Base-by-base conservation (phyloP, 2,113 vertebrate genomes). In the Lophura nycthemera region DNA sequence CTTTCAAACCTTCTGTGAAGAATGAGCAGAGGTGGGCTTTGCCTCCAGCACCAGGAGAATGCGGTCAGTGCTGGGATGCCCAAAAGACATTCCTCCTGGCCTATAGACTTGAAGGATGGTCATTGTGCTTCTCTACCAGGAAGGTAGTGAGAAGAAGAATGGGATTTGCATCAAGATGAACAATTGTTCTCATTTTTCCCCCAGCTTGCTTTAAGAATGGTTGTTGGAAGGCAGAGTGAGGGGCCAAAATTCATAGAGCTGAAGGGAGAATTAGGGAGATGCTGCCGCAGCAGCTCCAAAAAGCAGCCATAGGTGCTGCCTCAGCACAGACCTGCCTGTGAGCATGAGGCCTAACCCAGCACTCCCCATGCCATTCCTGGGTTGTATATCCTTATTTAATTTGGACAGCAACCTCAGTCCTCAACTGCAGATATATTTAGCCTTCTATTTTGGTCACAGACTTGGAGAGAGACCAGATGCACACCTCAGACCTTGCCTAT, bases 401-500 rank as follows among this genome's bases (percentile, higher is more conserved):
- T 92, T 86, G 88, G 79, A 72, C 25, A 91, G 72, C 73, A 86
- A 64, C 16, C 61, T 89, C 72, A 65, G 52, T 88, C 85, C 83
- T 91, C 79, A 83, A 54, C 79, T 90, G 64, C 48, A 94, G 88
- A 60, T 74, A 90, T 11, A 77, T 45, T 38, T 59, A 83, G 76
- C 61, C 43, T 83, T 67, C 65, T 95, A 14, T 86, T 95, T 94
- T 83, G 85, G 83, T 91, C 76, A 74, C 1, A 91, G 76, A 52
- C 75, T 95, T 83, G 92, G 88, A 95, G 43, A 78, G 34, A 67
- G 57, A 92, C 80, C 80, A 86, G 48, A 25, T 78, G 29, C 75
- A 65, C 83, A 81, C 83, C 80, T 94, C 91, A 95, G 79, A 86
- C 69, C 60, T 88, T 85, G 75, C 63, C 89, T 77, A 12, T 36